A percentile compares a stretch with the other conserved stretches of the same genome.
These are phyloP conservation scores for Collichthys lucidus DNA, from an alignment of 2,113 vertebrate genomes.

Conservation along the genomic window DNA sequence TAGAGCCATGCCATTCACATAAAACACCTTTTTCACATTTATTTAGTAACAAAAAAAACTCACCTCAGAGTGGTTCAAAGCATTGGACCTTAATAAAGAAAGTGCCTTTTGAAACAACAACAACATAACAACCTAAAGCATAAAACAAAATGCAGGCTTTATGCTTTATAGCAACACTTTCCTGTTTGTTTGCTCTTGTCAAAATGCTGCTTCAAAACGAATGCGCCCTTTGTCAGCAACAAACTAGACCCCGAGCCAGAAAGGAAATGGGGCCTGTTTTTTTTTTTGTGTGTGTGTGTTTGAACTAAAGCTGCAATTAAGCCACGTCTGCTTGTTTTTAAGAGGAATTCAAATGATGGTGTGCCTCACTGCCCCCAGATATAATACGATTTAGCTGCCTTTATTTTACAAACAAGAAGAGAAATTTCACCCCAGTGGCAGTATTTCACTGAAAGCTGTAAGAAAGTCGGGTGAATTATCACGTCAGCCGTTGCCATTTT, in stretches of 20 bases:
- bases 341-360: slow-evolving; percentile 46
- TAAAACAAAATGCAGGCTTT: slow-evolving; percentile 2
- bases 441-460: not conserved
- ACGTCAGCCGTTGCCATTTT: not conserved
- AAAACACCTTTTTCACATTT: not conserved
- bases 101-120: slow-evolving; percentile 9
- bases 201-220: slow-evolving; percentile 38
- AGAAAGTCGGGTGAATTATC: not conserved
- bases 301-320: slow-evolving; percentile 60
- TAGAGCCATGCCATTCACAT: not conserved
- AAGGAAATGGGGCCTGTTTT: not conserved
- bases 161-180: not conserved
- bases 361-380: slow-evolving; percentile 44
- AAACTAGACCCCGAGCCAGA: slow-evolving; percentile 37
- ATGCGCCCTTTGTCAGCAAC: slow-evolving; percentile 59
- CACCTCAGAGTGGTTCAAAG: not conserved
- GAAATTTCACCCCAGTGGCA: slow-evolving; percentile 2
- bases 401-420: slow-evolving; percentile 31
- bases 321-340: slow-evolving; percentile 50
- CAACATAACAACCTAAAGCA: slow-evolving; percentile 3
- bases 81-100: not conserved
- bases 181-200: slow-evolving; percentile 56
- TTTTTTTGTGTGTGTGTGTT: slow-evolving; percentile 12
- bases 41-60: not conserved
- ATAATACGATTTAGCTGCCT: slow-evolving; percentile 39